phyloP scores from a whole-genome alignment of 2,113 vertebrate genomes.

The Centrocercus urophasianus region DNA sequence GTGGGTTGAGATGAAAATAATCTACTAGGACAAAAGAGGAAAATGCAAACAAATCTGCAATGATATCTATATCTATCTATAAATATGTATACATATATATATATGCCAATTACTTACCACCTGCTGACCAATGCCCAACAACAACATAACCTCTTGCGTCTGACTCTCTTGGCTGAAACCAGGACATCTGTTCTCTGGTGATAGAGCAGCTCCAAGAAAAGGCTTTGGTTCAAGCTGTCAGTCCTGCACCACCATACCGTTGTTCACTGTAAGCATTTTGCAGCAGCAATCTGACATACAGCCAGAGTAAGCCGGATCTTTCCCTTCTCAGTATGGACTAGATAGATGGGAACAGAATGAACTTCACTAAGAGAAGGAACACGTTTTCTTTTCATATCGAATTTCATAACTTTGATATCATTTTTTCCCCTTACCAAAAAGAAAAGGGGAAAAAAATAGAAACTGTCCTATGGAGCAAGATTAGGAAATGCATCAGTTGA shows the following conservation, averaged over 20 bases:
- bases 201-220: neutral
- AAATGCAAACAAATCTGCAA: too few relatives aligned
- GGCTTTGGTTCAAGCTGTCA: neutral
- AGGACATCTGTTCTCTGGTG: neutral
- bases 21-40: too few relatives aligned
- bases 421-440: neutral
- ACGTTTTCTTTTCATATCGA: neutral
- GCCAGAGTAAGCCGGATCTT: neutral
- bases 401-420: neutral
- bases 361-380: neutral
- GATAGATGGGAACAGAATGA: neutral
- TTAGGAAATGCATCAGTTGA: neutral
- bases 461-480: neutral
- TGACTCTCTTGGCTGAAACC: too few relatives aligned
- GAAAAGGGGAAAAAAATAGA: neutral
- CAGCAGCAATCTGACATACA: neutral
- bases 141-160: too few relatives aligned
- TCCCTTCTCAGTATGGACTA: neutral
- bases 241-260: neutral
- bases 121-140: too few relatives aligned
- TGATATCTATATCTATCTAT: too few relatives aligned
- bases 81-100: too few relatives aligned
- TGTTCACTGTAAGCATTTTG: neutral
- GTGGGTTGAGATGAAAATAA: too few relatives aligned
- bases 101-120: too few relatives aligned